Evolutionary conservation across 2,113 vertebrate species (phyloP).

Genomic region (Zosterops japonicus): DNA sequence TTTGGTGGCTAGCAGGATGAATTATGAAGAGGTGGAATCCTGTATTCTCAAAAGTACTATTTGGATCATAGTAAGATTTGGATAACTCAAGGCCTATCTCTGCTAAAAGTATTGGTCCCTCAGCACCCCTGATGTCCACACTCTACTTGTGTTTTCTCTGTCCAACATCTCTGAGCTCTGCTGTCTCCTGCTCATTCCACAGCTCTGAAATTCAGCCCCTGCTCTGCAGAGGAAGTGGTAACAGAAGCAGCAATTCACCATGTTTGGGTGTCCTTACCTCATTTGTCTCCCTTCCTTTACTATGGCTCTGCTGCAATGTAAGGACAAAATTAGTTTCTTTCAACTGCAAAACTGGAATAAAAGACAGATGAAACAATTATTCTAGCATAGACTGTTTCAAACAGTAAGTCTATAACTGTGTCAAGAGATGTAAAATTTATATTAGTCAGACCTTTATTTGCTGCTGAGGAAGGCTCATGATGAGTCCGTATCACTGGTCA

Average conservation of each 20-base stretch:
- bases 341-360: neutral
- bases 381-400: neutral
- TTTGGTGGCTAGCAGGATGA: neutral
- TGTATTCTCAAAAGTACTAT: rapidly evolving
- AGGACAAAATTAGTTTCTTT: neutral
- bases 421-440: neutral
- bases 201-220: neutral
- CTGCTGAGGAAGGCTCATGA: neutral
- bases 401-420: neutral
- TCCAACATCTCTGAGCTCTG: neutral
- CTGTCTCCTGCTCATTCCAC: neutral
- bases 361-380: neutral
- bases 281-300: neutral
- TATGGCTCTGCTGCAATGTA: neutral
- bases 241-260: neutral
- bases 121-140: neutral
- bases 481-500: neutral
- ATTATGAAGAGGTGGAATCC: neutral
- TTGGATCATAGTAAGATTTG: neutral
- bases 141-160: neutral
- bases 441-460: neutral
- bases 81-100: neutral
- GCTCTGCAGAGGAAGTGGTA: neutral
- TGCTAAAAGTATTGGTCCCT: neutral
- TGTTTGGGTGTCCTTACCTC: neutral